phyloP scores from a whole-genome alignment of 1,140 invertebrate genomes.

The Procambarus virginalis region DNA sequence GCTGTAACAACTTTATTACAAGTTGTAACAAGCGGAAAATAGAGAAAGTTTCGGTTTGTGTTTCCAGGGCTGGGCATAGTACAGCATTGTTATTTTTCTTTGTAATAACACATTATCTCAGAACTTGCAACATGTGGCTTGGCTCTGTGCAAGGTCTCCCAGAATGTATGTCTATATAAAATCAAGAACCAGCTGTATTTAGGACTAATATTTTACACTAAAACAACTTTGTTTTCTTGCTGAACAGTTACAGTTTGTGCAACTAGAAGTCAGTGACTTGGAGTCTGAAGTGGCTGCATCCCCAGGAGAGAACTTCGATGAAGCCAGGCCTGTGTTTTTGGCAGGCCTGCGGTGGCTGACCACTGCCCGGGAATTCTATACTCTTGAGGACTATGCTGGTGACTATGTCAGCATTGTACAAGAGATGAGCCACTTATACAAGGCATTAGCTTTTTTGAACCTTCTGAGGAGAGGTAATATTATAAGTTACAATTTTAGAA shows the following conservation, averaged over 20 bases:
- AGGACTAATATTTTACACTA: neutral
- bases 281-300: slow-evolving; percentile 43
- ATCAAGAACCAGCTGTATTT: too few relatives aligned
- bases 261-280: slow-evolving; percentile 54
- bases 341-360: slow-evolving; percentile 85
- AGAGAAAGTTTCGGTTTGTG: too few relatives aligned
- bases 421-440: slow-evolving; percentile 88
- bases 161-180: too few relatives aligned
- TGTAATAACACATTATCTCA: too few relatives aligned
- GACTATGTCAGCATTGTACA: slow-evolving; percentile 90
- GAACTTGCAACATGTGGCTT: too few relatives aligned
- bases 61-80: too few relatives aligned
- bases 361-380: slow-evolving; percentile 88
- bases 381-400: slow-evolving; percentile 87
- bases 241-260: slow-evolving; percentile 55
- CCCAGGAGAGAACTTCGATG: slow-evolving; percentile 79
- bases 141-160: too few relatives aligned
- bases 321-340: slow-evolving; percentile 86
- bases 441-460: slow-evolving; percentile 90
- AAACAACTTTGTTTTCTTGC: neutral
- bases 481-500: neutral
- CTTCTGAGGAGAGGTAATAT: slow-evolving; percentile 80
- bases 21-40: too few relatives aligned
- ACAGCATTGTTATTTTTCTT: too few relatives aligned
- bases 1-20: too few relatives aligned